Evolutionary conservation across 2,113 vertebrate species (phyloP), one percentile per base, ranked within the genome.

Genomic region (Nerophis lumbriciformis): DNA sequence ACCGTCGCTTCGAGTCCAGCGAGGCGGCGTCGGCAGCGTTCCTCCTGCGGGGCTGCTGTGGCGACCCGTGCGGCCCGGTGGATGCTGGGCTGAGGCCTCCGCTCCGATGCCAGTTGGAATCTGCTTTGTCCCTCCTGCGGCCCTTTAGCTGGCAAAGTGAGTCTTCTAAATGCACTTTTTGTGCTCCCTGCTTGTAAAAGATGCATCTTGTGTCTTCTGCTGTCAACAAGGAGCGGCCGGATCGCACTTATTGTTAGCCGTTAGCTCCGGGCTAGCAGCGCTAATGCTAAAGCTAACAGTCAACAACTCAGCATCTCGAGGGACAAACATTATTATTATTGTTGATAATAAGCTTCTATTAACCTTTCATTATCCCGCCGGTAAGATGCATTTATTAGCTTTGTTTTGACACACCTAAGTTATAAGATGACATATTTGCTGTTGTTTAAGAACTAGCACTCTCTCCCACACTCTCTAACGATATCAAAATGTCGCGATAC

Each of bases 1-100:
- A 45, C 42, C 42, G 6, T 45, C 10, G 42, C 6, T 11, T 11
- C 10, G 12, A 45, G 10, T 11, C 42, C 10, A 12, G 10, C 42
- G 10, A 45, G 42, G 55, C 9, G 37, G 56, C 4, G 21, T 48
- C 48, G 48, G 42, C 45, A n/a, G 45, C 13, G 45, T 28, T 15
- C 8, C 6, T 5, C 37, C 28, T n/a, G 44, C 42, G 10, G 10
- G 10, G 53, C 8, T 6, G 11, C 8, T 12, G 58, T 47, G 28
- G 28, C 6, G 36, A 15, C 8, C 48, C 36, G 62, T 59, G 49
- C 19, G 73, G 77, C 72, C 81, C 86, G 87, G 89, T 90, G 90
- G 87, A 86, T 88, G 86, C 76, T 77, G 77, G 66, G 68, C 64
- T 12, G 73, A 83, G 88, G 84, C 88, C 88, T 79, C 54, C 68